These are phyloP conservation scores for Platycheirus albimanus DNA, from an alignment of 2,888 invertebrate species.

Conservation along the genomic window DNA sequence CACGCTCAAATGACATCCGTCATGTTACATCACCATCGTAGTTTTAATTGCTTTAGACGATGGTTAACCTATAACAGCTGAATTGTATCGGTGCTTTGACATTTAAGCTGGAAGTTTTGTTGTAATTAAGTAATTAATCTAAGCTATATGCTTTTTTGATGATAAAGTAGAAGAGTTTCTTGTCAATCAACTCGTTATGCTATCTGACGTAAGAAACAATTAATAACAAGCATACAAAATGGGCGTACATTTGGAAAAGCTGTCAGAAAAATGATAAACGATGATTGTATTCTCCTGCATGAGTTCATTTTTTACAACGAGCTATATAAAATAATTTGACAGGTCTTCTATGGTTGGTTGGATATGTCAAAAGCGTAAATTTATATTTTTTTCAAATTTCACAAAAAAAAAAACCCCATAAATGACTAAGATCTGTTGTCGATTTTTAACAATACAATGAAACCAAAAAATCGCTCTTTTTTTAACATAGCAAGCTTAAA, in stretches of 20 bases:
- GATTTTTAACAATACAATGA: too few relatives aligned
- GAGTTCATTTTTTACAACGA: neutral
- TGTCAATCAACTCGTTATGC: too few relatives aligned
- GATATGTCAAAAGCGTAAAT: neutral
- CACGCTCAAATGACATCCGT: neutral
- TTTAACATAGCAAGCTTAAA: neutral
- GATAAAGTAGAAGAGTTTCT: too few relatives aligned
- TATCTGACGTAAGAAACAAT: too few relatives aligned
- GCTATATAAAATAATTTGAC: neutral
- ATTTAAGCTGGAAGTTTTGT: neutral
- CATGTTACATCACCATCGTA: constrained; percentile 2
- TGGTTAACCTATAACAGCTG: too few relatives aligned
- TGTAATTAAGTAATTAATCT: too few relatives aligned
- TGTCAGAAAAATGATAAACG: neutral
- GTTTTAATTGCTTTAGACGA: constrained; percentile 4
- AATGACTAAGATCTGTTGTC: too few relatives aligned
- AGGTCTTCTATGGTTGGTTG: neutral
- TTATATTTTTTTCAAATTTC: too few relatives aligned
- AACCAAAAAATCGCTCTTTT: too few relatives aligned
- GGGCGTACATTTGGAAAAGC: neutral
- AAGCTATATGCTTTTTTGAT: too few relatives aligned
- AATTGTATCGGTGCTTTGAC: neutral
- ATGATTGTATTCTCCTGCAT: too few relatives aligned
- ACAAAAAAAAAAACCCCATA: too few relatives aligned
- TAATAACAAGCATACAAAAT: neutral